These are phyloP conservation scores for Melanotaenia maccullochi DNA, from an alignment of 2,797 vertebrate species.

Conservation along the genomic window DNA sequence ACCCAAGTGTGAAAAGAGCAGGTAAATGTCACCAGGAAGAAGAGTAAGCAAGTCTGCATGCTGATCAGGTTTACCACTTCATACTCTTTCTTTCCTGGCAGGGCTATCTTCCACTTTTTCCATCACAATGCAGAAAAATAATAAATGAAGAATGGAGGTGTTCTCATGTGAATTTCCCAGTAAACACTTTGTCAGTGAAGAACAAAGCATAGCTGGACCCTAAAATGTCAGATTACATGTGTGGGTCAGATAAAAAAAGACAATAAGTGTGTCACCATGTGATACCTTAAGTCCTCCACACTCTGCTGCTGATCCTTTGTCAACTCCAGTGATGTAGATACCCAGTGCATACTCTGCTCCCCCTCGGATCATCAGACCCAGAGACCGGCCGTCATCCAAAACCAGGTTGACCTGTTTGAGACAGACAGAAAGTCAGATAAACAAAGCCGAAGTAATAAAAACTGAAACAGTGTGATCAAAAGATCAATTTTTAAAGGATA, in stretches of 20 bases:
- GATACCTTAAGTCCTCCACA: constrained; percentile 93
- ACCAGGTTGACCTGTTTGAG: constrained; percentile 91
- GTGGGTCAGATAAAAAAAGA: not conserved
- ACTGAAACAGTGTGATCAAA: not conserved
- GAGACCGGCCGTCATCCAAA: constrained; percentile 91
- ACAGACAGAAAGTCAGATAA: constrained; percentile 25
- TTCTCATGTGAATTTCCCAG: too few relatives aligned
- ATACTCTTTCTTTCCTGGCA: too few relatives aligned
- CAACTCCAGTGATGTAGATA: constrained; percentile 96
- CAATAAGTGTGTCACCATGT: not conserved
- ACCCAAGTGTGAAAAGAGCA: not conserved
- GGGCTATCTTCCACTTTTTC: too few relatives aligned
- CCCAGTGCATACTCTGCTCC: constrained; percentile 95
- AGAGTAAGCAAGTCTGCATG: not conserved
- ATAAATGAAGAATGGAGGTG: not conserved
- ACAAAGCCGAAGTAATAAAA: constrained; percentile 12
- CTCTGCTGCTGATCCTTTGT: constrained; percentile 92
- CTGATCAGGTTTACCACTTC: not conserved
- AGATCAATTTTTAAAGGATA: not conserved
- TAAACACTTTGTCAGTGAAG: not conserved
- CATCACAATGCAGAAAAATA: too few relatives aligned
- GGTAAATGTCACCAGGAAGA: not conserved
- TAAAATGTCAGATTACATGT: not conserved
- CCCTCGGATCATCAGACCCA: constrained; percentile 95
- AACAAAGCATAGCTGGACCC: not conserved